Evolutionary conservation across 2,113 vertebrate species (phyloP).

Genomic region (Helogale parvula): DNA sequence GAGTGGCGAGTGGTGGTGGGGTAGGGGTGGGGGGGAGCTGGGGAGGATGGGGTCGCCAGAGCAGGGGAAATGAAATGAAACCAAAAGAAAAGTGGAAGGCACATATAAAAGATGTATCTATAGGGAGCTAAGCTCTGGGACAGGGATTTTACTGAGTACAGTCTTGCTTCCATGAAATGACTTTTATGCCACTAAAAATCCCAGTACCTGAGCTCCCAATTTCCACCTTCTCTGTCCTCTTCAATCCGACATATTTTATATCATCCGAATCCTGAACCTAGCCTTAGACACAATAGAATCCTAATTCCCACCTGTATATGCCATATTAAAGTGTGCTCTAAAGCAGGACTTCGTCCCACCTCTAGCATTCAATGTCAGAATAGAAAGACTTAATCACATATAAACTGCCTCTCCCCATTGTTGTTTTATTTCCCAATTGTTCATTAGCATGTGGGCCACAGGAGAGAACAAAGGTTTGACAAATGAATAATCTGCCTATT

Average conservation of each 20-base stretch:
- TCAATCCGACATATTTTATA: background rate
- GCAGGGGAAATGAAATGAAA: background rate
- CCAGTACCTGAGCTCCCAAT: background rate
- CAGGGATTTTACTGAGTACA: background rate
- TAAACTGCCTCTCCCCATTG: background rate
- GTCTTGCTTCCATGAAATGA: background rate
- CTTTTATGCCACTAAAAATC: background rate
- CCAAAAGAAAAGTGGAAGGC: background rate
- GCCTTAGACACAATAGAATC: background rate
- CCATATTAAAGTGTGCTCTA: background rate
- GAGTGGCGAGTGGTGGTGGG: background rate
- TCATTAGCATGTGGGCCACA: background rate
- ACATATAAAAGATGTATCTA: background rate
- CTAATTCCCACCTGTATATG: background rate
- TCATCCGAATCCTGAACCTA: background rate
- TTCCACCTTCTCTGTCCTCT: background rate
- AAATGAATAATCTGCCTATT: background rate
- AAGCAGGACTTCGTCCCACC: background rate
- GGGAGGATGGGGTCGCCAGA: fast-evolving
- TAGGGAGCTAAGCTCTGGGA: background rate
- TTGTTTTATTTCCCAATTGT: background rate
- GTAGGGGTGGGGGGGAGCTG: background rate
- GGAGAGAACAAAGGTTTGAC: background rate
- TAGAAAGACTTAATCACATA: background rate
- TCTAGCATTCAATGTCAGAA: background rate